Percentiles rank a stretch among this genome's conserved stretches.
Conservation (phyloP, 1,140 invertebrate genomes). For the Panulirus ornatus region DNA sequence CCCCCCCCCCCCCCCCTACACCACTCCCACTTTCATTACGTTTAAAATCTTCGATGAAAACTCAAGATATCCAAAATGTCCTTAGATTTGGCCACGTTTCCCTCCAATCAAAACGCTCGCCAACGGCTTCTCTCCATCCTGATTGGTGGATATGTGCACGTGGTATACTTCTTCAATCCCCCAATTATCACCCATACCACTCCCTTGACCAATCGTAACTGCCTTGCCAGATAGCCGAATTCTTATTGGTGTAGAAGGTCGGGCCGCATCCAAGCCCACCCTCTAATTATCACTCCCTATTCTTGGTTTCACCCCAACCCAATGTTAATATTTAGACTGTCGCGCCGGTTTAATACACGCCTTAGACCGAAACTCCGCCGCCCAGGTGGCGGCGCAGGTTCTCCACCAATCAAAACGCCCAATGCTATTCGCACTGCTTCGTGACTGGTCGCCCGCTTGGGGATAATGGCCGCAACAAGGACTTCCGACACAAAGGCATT, state of each 20-base stretch:
- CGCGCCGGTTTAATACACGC: constrained; percentile 47
- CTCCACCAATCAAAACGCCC: constrained; percentile 42
- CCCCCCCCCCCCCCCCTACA: background rate
- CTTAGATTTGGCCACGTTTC: background rate
- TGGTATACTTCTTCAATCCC: background rate
- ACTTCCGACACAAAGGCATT: constrained; percentile 35
- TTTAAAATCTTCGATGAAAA: constrained; percentile 1
- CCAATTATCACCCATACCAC: constrained; percentile 39
- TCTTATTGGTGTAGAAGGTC: constrained; percentile 11
- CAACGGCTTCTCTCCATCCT: background rate
- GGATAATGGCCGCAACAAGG: background rate
- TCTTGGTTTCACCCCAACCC: constrained; percentile 30
- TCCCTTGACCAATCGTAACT: constrained; percentile 34
- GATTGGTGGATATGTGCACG: constrained; percentile 19
- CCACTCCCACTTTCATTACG: constrained; percentile 21
- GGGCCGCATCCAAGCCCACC: constrained; percentile 11
- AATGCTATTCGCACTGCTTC: background rate
- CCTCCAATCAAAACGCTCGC: constrained; percentile 34
- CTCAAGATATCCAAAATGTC: constrained; percentile 11
- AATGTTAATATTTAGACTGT: constrained; percentile 70
- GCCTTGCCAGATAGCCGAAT: background rate
- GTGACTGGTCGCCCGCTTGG: constrained; percentile 17
- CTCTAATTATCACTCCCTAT: constrained; percentile 59
- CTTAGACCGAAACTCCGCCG: constrained; percentile 10
- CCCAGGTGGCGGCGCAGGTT: background rate